Evolutionary conservation across 2,888 invertebrate species (phyloP).

Genomic region (Oscheius sp.): DNA sequence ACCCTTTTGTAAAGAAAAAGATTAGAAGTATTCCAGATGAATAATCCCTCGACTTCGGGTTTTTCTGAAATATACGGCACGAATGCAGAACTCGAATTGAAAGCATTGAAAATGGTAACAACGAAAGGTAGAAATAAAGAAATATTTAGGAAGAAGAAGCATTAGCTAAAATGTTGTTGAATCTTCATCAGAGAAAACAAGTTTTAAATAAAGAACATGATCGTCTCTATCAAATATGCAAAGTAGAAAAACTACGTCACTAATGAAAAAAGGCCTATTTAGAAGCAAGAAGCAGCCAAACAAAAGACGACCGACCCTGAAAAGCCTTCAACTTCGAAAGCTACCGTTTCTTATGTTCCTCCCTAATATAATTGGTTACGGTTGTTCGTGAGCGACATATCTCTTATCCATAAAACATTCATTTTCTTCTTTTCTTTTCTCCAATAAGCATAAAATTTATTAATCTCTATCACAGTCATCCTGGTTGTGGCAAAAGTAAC

Average conservation of each 20-base stretch:
- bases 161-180: neutral
- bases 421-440: neutral
- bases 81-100: neutral
- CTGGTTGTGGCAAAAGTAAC: neutral
- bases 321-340: too few relatives aligned
- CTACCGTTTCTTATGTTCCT: neutral
- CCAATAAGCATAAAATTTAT: too few relatives aligned
- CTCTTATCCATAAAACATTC: too few relatives aligned
- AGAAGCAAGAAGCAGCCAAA: too few relatives aligned
- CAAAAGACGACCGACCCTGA: too few relatives aligned
- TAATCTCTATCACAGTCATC: neutral
- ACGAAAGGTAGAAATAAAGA: neutral
- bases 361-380: too few relatives aligned
- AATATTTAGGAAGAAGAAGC: conserved; percentile 23
- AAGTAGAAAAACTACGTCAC: neutral
- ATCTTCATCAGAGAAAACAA: neutral
- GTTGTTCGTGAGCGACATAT: too few relatives aligned
- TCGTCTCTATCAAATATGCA: neutral
- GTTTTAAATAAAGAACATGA: conserved; percentile 15
- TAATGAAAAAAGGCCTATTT: too few relatives aligned
- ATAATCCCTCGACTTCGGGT: neutral
- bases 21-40: neutral
- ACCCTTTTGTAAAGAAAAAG: neutral
- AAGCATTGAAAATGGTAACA: neutral
- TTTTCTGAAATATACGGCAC: neutral